phyloP scores from a whole-genome alignment of 2,888 invertebrate genomes.

The Ichneumoninae sp. region DNA sequence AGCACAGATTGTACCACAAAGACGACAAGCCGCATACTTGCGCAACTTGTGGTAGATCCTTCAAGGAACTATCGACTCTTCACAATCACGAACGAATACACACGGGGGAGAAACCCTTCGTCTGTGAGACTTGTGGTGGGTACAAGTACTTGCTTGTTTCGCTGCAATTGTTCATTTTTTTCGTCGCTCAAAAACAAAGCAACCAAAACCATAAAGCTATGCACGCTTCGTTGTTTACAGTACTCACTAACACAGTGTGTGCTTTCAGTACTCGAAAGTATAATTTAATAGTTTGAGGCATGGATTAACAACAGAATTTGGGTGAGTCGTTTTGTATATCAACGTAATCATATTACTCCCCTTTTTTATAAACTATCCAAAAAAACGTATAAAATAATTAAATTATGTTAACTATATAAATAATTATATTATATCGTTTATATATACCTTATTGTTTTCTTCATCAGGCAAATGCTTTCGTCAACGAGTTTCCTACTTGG shows the following conservation, averaged over 20 bases:
- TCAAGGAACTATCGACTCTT: slow-evolving; percentile 94
- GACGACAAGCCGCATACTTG: slow-evolving; percentile 93
- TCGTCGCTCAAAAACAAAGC: neutral
- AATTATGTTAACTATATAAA: neutral
- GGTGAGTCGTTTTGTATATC: slow-evolving; percentile 51
- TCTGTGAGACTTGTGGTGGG: slow-evolving; percentile 94
- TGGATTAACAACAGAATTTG: slow-evolving; percentile 60
- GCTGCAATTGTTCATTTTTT: slow-evolving; percentile 39
- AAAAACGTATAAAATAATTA: neutral
- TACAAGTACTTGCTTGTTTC: slow-evolving; percentile 56
- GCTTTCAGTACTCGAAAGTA: slow-evolving; percentile 51
- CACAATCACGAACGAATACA: slow-evolving; percentile 94
- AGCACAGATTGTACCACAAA: slow-evolving; percentile 94
- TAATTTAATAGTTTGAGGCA: slow-evolving; percentile 65
- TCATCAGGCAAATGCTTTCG: slow-evolving; percentile 92
- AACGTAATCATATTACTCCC: neutral
- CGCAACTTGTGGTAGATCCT: slow-evolving; percentile 91
- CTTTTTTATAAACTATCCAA: neutral
- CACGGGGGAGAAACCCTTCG: slow-evolving; percentile 94
- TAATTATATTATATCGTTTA: neutral
- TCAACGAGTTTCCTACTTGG: slow-evolving; percentile 93
- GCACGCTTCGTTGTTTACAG: slow-evolving; percentile 66
- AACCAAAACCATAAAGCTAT: neutral
- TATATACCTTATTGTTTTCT: slow-evolving; percentile 5
- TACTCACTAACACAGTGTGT: slow-evolving; percentile 61